These are phyloP conservation scores for Conomelus anceps DNA, from an alignment of 2,888 invertebrate genomes.

Conservation along the genomic window DNA sequence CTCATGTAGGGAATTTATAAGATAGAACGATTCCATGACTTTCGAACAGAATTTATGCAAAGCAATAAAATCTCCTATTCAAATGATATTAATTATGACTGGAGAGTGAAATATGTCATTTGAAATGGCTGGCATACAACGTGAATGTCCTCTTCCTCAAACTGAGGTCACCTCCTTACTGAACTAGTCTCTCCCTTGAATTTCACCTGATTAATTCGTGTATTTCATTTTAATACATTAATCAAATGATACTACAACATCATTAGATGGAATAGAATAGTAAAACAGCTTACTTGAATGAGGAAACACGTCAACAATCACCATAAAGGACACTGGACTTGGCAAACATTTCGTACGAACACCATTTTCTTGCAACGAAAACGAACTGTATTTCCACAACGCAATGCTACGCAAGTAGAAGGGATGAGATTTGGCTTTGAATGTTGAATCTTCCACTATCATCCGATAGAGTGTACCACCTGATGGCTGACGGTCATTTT, in stretches of 20 bases:
- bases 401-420: not conserved
- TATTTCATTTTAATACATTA: not conserved
- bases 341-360: not conserved
- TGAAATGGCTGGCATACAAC: not conserved
- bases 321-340: not conserved
- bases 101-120: not conserved
- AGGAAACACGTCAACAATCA: not conserved
- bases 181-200: slow-evolving; percentile 21
- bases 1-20: not conserved
- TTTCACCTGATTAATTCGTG: not conserved
- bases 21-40: no score
- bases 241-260: not conserved
- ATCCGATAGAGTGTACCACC: not conserved
- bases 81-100: not conserved
- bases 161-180: slow-evolving; percentile 25
- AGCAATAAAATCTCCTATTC: not conserved
- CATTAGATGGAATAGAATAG: not conserved
- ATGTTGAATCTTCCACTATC: not conserved
- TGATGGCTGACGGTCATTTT: not conserved
- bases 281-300: not conserved
- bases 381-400: not conserved
- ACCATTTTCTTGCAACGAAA: not conserved
- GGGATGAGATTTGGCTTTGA: not conserved
- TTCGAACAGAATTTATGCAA: no score
- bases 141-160: slow-evolving; percentile 14